These are phyloP conservation scores for Genyomyrus donnyi DNA, from an alignment of 2,113 vertebrate species.

Conservation along the genomic window DNA sequence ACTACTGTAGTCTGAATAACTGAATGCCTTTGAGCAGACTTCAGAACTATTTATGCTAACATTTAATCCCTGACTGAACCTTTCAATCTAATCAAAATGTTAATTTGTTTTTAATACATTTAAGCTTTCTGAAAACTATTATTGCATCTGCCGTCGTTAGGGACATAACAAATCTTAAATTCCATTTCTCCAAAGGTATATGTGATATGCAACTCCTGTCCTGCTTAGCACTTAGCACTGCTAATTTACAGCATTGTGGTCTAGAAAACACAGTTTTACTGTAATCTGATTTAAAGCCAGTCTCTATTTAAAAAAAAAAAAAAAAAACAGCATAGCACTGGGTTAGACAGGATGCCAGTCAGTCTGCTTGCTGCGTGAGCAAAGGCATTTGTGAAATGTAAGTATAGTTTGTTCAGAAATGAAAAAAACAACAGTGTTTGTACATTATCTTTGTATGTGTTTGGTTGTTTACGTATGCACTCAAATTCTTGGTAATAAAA, in stretches of 20 bases:
- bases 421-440: slow-evolving; percentile 34
- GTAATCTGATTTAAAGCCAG: neutral
- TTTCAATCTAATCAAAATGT: neutral
- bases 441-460: slow-evolving; percentile 40
- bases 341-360: slow-evolving; percentile 21
- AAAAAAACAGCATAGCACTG: neutral
- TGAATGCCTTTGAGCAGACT: neutral
- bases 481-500: slow-evolving; percentile 41
- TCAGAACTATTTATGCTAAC: neutral
- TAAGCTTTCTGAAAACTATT: neutral
- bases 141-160: neutral
- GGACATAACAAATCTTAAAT: neutral
- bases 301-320: neutral
- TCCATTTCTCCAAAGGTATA: neutral
- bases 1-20: neutral
- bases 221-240: neutral
- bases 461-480: slow-evolving; percentile 38
- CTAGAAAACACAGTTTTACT: neutral
- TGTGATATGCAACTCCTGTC: neutral
- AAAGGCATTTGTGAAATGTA: slow-evolving; percentile 27
- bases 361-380: slow-evolving; percentile 25
- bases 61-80: neutral
- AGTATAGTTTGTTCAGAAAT: slow-evolving; percentile 35
- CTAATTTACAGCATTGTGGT: neutral
- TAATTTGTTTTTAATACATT: neutral